phyloP scores from a whole-genome alignment of 1,140 invertebrate species.

The Trissolcus basalis region DNA sequence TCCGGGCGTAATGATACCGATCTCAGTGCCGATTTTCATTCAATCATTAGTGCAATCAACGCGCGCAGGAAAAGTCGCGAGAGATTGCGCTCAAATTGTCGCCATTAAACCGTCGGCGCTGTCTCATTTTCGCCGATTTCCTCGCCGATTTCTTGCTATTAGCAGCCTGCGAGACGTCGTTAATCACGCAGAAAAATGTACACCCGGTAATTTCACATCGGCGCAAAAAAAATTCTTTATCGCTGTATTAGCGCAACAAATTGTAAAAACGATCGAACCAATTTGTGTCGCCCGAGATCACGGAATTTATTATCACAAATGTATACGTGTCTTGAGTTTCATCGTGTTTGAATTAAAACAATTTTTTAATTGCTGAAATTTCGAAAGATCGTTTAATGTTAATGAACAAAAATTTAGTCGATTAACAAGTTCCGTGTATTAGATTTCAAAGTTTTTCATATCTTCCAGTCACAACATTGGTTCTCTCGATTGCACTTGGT shows the following conservation, averaged over 20 bases:
- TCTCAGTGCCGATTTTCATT: conserved; percentile 47
- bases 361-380: too few relatives aligned
- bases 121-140: conserved; percentile 32
- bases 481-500: neutral
- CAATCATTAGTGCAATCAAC: conserved; percentile 55
- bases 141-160: conserved; percentile 40
- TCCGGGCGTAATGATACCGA: conserved; percentile 46
- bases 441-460: too few relatives aligned
- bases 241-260: conserved; percentile 6
- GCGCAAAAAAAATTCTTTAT: conserved; percentile 4
- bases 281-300: neutral
- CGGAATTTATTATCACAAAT: neutral
- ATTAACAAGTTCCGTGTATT: too few relatives aligned
- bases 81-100: conserved; percentile 49
- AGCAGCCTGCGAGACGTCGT: conserved; percentile 2
- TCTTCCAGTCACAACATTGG: too few relatives aligned
- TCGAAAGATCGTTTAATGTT: too few relatives aligned
- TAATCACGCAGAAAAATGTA: conserved; percentile 1
- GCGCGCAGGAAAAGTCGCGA: conserved; percentile 40
- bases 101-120: conserved; percentile 42
- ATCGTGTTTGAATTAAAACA: too few relatives aligned
- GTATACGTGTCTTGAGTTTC: too few relatives aligned
- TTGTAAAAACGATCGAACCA: neutral
- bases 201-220: neutral
- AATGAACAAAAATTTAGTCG: too few relatives aligned